Evolutionary conservation across 2,113 vertebrate genomes (phyloP).

Genomic region (Oreochromis niloticus): DNA sequence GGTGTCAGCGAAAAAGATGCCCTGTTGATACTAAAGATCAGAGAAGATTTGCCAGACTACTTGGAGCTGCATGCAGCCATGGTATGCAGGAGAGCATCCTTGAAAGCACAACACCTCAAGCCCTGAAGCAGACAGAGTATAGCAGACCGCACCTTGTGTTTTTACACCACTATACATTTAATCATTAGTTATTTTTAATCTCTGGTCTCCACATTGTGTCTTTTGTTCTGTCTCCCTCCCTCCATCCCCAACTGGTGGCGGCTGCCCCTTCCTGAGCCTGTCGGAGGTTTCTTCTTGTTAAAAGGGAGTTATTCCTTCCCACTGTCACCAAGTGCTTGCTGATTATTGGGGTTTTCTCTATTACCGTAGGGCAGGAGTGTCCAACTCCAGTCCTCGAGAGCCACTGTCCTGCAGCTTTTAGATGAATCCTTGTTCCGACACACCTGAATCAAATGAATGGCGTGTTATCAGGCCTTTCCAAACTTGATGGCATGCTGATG

Average conservation of each 20-base stretch:
- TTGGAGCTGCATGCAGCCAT: neutral
- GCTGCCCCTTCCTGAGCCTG: neutral
- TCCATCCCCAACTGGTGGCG: neutral
- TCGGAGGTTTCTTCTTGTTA: rapidly evolving
- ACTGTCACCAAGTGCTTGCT: neutral
- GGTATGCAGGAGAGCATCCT: neutral
- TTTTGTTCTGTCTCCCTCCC: neutral
- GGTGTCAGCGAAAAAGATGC: neutral
- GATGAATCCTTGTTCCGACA: neutral
- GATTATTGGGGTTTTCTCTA: neutral
- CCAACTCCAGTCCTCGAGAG: neutral
- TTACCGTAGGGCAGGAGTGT: neutral
- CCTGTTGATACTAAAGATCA: neutral
- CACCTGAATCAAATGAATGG: neutral
- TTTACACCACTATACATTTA: neutral
- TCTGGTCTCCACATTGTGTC: neutral
- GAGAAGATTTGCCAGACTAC: neutral
- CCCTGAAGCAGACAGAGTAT: neutral
- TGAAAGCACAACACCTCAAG: neutral
- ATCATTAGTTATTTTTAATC: neutral
- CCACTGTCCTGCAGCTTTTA: neutral
- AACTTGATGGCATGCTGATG: neutral
- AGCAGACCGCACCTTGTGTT: neutral
- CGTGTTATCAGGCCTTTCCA: neutral
- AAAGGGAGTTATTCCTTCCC: rapidly evolving